Evolutionary conservation across 2,797 vertebrate species (phyloP).

Genomic region (Rhynchotus rufescens): DNA sequence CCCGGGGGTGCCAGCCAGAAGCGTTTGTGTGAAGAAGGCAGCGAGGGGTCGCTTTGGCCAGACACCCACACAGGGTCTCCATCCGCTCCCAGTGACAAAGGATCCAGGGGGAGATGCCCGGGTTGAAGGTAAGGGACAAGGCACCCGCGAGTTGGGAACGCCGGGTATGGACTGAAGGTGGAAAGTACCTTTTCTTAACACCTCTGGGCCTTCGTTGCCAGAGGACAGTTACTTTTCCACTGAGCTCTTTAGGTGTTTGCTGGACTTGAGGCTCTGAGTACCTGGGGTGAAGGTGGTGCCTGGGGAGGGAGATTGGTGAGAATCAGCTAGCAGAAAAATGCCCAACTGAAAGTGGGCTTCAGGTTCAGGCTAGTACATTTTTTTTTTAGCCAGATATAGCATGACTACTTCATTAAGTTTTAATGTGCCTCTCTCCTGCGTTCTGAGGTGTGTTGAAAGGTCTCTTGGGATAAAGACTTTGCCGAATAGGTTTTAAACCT

Average conservation of each 20-base stretch:
- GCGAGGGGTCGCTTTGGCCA: not conserved
- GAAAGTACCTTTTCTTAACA: not conserved
- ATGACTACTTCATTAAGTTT: not conserved
- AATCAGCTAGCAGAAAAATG: not conserved
- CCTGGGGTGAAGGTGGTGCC: not conserved
- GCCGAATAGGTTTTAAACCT: not conserved
- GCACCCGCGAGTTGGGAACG: fast-evolving
- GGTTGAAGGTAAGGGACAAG: constrained; percentile 76
- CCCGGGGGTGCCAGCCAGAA: not conserved
- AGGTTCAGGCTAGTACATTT: not conserved
- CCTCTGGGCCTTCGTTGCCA: not conserved
- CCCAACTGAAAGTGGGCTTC: not conserved
- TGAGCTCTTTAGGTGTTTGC: not conserved
- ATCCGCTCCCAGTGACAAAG: not conserved
- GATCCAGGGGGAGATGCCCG: constrained; percentile 41
- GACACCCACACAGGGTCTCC: not conserved
- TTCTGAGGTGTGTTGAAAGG: not conserved
- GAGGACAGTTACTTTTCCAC: not conserved
- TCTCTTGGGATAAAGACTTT: not conserved
- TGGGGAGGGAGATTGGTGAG: not conserved
- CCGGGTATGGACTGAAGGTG: not conserved
- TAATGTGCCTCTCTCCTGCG: not conserved
- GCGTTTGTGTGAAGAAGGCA: not conserved
- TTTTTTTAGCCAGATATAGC: not conserved
- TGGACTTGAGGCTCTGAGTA: not conserved